These are phyloP conservation scores for Mercenaria mercenaria DNA, from an alignment of 1,140 invertebrate species.

Conservation along the genomic window DNA sequence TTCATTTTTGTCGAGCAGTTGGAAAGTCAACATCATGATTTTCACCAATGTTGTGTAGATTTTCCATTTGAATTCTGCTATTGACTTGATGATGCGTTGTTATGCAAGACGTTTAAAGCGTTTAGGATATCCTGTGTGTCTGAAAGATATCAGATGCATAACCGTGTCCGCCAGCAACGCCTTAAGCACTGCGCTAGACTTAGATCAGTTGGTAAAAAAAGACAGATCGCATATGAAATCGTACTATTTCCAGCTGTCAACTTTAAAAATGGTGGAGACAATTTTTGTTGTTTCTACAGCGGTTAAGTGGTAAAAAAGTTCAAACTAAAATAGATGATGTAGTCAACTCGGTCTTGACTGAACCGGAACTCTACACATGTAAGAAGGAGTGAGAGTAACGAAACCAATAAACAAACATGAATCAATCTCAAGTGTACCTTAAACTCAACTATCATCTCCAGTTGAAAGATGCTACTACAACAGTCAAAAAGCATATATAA, in stretches of 20 bases:
- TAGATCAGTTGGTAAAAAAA: neutral
- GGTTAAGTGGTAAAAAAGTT: neutral
- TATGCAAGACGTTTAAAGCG: neutral
- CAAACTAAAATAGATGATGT: neutral
- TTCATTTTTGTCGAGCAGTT: neutral
- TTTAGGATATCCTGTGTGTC: neutral
- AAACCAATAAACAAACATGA: no score
- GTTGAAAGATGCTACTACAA: neutral
- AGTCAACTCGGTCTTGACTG: neutral
- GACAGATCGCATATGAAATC: neutral
- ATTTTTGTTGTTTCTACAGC: neutral
- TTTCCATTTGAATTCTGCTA: no score
- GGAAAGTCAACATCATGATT: no score
- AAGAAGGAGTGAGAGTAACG: no score
- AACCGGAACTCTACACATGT: no score
- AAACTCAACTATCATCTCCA: neutral
- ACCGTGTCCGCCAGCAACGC: neutral
- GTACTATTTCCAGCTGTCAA: neutral
- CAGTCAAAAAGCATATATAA: no score
- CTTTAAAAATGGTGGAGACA: neutral
- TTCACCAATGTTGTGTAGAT: no score
- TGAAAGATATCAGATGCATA: neutral
- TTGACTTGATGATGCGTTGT: no score
- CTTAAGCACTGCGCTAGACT: neutral
- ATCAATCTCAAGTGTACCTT: no score